These are phyloP conservation scores for Oscheius onirici DNA, from an alignment of 2,888 invertebrate genomes.

Conservation along the genomic window DNA sequence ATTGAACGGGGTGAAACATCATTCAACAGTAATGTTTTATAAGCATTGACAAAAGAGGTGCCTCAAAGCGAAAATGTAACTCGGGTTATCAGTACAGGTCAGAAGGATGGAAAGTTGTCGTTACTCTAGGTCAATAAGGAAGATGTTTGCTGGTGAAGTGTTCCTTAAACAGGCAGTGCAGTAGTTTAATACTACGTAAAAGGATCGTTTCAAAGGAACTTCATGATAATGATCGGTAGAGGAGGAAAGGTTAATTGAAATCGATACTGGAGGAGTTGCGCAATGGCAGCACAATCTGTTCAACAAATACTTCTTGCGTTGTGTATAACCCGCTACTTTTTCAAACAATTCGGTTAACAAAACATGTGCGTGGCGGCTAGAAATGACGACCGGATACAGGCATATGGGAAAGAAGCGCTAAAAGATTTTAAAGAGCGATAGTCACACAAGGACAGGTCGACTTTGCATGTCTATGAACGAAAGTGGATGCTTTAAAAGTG, in stretches of 20 bases:
- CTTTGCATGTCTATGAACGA: too few species aligned
- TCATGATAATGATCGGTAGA: neutral
- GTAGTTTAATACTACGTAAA: neutral
- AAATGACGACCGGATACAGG: too few species aligned
- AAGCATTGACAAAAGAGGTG: neutral
- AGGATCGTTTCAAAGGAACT: neutral
- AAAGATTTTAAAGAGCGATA: slow-evolving; percentile 5
- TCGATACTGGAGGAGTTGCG: slow-evolving; percentile 2
- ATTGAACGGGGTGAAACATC: slow-evolving; percentile 1
- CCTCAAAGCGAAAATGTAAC: neutral
- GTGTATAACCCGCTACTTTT: too few species aligned
- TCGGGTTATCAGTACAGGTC: neutral
- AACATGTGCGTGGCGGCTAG: too few species aligned
- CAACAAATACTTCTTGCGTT: slow-evolving; percentile 3
- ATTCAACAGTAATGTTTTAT: slow-evolving; percentile 25
- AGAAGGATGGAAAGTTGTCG: neutral
- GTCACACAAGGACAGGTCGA: neutral
- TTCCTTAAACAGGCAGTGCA: neutral
- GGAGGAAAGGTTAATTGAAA: slow-evolving; percentile 13
- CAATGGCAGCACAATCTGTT: slow-evolving; percentile 5
- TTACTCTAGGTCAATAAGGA: slow-evolving; percentile 14
- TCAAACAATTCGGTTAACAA: too few species aligned
- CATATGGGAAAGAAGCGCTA: too few species aligned
- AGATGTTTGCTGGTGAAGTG: slow-evolving; percentile 19
- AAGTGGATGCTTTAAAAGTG: neutral